Base-by-base conservation (phyloP, 2,113 vertebrate species). In the Nerophis lumbriciformis region DNA sequence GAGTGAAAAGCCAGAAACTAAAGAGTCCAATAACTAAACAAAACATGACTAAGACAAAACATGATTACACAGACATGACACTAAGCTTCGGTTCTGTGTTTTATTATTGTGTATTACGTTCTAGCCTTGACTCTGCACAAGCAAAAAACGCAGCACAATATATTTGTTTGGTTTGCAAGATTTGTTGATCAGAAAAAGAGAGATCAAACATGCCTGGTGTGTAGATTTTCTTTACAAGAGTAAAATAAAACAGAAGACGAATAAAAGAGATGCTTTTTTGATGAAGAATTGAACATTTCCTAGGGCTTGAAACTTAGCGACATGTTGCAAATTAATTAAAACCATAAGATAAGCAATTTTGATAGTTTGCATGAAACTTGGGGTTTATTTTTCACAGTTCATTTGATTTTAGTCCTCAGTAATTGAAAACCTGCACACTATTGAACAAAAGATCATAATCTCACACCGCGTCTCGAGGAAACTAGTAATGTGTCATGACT, bases 331-430 rank as follows among this genome's bases (percentile, higher is more conserved):
- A 84, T 79, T 72, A 65, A 84, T 56, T 68, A 75, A 66, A 79
- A 68, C 10, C 72, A 80, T 65, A 48, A 79, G 67, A 79, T 74
- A 75, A 71, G 65, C 77, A 82, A 75, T 80, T 76, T 78, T 75
- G 75, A 64, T 67, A 76, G 65, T 77, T 65, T 76, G 70, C 35
- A 58, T 82, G 70, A 81, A 79, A 87, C 82, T 44, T 44, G 11
- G 10, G 1, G 10, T 11, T 44, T 44, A 4, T 44, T 44, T 10
- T 44, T 10, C 11, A 11, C 58, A 50, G 16, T 60, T 69, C 65
- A 61, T 5, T 73, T 75, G 61, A 75, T 70, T 79, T 73, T 62
- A 69, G 65, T 68, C 54, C 59, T 61, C 71, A 76, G 52, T 73
- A 70, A 79, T 66, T 69, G 48, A 51, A 52, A 67, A 74, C 39